Conservation (phyloP, 2,888 invertebrate species). For the Leptodirus hochenwartii region DNA sequence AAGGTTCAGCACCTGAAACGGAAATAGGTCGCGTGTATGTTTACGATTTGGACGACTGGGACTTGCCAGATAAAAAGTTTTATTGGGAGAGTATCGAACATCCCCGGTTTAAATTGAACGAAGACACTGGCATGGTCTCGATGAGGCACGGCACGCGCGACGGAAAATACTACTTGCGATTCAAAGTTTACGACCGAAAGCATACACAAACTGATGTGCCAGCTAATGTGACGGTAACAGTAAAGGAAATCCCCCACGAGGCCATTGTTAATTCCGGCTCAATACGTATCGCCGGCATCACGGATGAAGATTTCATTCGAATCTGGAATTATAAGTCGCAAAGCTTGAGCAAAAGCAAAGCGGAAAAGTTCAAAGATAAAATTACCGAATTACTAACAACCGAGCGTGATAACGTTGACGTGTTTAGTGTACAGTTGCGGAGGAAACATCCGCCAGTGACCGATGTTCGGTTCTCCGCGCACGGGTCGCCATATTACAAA, state of each 20-base stretch:
- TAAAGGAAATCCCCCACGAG: slow-evolving; percentile 88
- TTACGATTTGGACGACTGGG: slow-evolving; percentile 97
- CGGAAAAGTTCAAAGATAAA: slow-evolving; percentile 78
- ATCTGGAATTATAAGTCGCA: slow-evolving; percentile 87
- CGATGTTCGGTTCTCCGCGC: slow-evolving; percentile 86
- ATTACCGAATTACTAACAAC: slow-evolving; percentile 71
- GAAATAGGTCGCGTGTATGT: slow-evolving; percentile 93
- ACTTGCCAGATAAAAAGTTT: slow-evolving; percentile 92
- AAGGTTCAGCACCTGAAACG: slow-evolving; percentile 72
- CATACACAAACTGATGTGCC: slow-evolving; percentile 89
- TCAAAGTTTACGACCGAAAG: slow-evolving; percentile 83
- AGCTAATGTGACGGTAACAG: slow-evolving; percentile 90
- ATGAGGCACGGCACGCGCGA: slow-evolving; percentile 87
- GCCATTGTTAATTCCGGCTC: slow-evolving; percentile 93
- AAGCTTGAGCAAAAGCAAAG: slow-evolving; percentile 68
- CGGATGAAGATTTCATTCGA: slow-evolving; percentile 90
- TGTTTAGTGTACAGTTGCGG: slow-evolving; percentile 87
- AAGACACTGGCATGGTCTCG: slow-evolving; percentile 86
- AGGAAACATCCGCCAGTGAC: slow-evolving; percentile 76
- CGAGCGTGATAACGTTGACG: slow-evolving; percentile 77
- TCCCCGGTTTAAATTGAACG: slow-evolving; percentile 72
- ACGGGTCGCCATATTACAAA: slow-evolving; percentile 90
- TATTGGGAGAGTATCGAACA: slow-evolving; percentile 82
- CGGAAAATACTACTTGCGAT: slow-evolving; percentile 64
- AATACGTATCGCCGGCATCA: slow-evolving; percentile 78